A percentile compares a stretch with the other conserved stretches of the same genome.
Conservation (phyloP, 2,113 vertebrate species). For the Myrmecobius fasciatus region DNA sequence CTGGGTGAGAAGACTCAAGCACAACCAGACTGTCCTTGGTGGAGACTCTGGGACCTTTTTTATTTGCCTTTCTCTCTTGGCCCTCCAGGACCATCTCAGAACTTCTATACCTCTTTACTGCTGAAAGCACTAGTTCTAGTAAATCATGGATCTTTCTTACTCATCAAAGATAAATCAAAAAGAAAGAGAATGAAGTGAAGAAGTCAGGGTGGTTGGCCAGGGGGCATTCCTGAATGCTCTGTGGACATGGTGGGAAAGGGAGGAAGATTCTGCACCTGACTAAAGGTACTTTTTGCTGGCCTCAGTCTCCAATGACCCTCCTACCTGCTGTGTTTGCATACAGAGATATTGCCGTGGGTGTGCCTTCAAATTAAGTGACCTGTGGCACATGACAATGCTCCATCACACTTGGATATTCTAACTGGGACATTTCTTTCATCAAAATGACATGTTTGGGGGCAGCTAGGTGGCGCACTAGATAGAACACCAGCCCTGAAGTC, state of each 20-base stretch:
- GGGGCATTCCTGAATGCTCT: neutral
- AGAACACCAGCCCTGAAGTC: no score
- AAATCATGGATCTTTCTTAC: neutral
- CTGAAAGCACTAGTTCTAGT: neutral
- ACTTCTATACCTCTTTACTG: neutral
- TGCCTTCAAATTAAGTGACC: neutral
- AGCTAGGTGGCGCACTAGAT: no score
- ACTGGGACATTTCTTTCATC: neutral
- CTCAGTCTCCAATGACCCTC: neutral
- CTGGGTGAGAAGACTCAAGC: neutral
- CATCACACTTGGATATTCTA: neutral
- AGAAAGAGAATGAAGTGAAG: neutral
- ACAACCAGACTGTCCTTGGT: neutral
- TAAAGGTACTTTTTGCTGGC: neutral
- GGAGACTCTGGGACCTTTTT: neutral
- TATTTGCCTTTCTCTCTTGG: neutral
- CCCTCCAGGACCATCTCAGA: neutral
- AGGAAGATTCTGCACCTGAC: neutral
- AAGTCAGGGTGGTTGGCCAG: neutral
- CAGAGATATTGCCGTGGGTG: neutral
- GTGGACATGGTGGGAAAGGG: neutral
- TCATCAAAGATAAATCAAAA: neutral
- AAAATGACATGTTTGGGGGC: no score
- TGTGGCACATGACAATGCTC: neutral
- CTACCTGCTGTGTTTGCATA: neutral